Percentiles rank a stretch among this genome's conserved stretches.
Conservation (phyloP, 2,888 invertebrate species). For the Parelbella ahira region DNA sequence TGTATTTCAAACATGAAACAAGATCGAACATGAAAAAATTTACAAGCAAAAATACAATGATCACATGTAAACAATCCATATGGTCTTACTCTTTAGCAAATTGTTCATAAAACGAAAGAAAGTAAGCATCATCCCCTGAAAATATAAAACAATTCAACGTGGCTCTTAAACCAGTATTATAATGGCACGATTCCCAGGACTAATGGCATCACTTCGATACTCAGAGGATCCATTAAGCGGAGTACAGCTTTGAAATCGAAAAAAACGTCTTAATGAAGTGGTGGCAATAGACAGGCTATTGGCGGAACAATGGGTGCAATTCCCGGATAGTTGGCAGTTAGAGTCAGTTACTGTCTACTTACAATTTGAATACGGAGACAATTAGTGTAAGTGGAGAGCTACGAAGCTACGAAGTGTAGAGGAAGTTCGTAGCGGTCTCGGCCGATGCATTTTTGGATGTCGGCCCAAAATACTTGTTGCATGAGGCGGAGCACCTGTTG, state of each 20-base stretch:
- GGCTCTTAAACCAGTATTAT: too few species aligned
- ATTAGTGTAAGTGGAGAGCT: slow-evolving; percentile 32
- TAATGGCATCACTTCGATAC: not conserved
- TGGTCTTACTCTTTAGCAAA: too few species aligned
- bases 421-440: slow-evolving; percentile 52
- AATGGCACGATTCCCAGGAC: too few species aligned
- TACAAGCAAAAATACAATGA: too few species aligned
- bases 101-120: too few species aligned
- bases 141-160: too few species aligned
- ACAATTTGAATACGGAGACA: slow-evolving; percentile 40
- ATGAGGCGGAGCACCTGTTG: slow-evolving; percentile 70
- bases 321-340: not conserved
- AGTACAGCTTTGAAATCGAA: not conserved
- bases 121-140: too few species aligned
- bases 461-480: slow-evolving; percentile 78
- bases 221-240: not conserved
- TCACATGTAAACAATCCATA: too few species aligned
- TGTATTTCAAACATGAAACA: too few species aligned
- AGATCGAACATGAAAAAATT: too few species aligned
- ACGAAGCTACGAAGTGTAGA: slow-evolving; percentile 28
- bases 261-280: slow-evolving; percentile 3
- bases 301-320: slow-evolving; percentile 16
- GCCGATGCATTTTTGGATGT: slow-evolving; percentile 78
- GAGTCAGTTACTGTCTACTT: slow-evolving; percentile 32
- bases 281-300: not conserved